phyloP scores from a whole-genome alignment of 2,888 invertebrate species.

The Thalpophila matura region DNA sequence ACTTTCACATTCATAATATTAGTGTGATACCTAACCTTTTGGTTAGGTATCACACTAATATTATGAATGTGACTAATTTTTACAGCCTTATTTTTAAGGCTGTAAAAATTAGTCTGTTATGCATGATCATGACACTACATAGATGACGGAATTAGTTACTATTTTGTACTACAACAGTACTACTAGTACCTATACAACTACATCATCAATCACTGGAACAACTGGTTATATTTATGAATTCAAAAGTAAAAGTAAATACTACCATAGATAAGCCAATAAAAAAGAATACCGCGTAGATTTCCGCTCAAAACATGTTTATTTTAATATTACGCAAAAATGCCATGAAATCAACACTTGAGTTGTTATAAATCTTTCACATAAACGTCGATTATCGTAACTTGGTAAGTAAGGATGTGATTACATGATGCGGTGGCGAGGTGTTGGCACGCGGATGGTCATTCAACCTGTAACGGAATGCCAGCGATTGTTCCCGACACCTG shows the following conservation, averaged over 20 bases:
- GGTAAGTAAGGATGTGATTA: constrained; percentile 58
- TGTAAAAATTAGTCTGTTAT: constrained; percentile 6
- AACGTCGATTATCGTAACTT: constrained; percentile 33
- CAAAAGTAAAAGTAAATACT: constrained; percentile 50
- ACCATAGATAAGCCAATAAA: constrained; percentile 19
- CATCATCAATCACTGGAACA: constrained; percentile 18
- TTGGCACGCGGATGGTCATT: constrained; percentile 70
- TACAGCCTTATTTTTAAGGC: too few relatives aligned
- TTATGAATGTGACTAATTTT: too few relatives aligned
- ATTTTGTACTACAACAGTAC: constrained; percentile 12
- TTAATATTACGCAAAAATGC: not conserved
- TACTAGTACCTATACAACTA: constrained; percentile 10
- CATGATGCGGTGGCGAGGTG: constrained; percentile 57
- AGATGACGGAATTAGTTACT: constrained; percentile 22
- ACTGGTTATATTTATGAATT: constrained; percentile 29
- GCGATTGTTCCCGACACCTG: constrained; percentile 54
- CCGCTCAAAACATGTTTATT: constrained; percentile 8
- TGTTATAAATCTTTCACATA: constrained; percentile 7
- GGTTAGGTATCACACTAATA: too few relatives aligned
- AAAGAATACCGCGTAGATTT: constrained; percentile 2
- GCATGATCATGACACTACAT: not conserved
- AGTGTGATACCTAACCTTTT: too few relatives aligned
- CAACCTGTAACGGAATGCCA: constrained; percentile 71
- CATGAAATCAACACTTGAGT: not conserved
- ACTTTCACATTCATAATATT: too few relatives aligned